Base-by-base conservation (phyloP, 2,888 invertebrate genomes). In the Allophyes oxyacanthae region DNA sequence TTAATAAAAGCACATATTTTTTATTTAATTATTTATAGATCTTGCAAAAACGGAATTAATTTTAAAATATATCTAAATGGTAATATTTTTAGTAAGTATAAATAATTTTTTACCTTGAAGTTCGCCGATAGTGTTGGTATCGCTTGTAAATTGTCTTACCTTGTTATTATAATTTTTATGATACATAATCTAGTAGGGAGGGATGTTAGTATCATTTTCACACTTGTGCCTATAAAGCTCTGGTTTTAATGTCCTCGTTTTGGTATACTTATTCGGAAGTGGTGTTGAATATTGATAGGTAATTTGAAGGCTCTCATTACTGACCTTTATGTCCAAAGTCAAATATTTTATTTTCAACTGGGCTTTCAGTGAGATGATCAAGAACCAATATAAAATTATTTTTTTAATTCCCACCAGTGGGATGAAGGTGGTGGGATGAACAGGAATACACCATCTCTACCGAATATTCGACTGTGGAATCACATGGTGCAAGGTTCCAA, bases 21-120 rank as follows among this genome's bases (percentile, higher is more conserved):
- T n/a, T n/a, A n/a, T n/a, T 40, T 6, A 11, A 26, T 7, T 34
- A 14, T 6, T 34, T 7, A 25, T 45, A 14, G 26, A 33, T 44
- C 14, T 45, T 10, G 30, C 14, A 10, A 28, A 43, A 55, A 56
- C 13, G 1, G 10, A 36, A 36, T 65, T 25, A 40, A 11, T 28
- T 28, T 10, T 7, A 6, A 41, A 37, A 28, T 28, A 20, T 20
- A 20, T 37, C 11, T 36, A n/a, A 25, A 33, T 38, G 6, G 25
- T 14, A n/a, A 36, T 45, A 30, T 38, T 37, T 54, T n/a, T 20
- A 2, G 20, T 20, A 20, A 20, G 2, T 15, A 3, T 14, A 8
- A n/a, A 30, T 37, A 3, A n/a, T n/a, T 15, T 25, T 25, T 25
- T 8, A 11, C 20, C n/a, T 34, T 25, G 9, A 34, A 6, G 6